A percentile compares a stretch with the other conserved stretches of the same genome.
phyloP scores from a whole-genome alignment of 2,797 vertebrate species.

The Phrynocephalus forsythii region DNA sequence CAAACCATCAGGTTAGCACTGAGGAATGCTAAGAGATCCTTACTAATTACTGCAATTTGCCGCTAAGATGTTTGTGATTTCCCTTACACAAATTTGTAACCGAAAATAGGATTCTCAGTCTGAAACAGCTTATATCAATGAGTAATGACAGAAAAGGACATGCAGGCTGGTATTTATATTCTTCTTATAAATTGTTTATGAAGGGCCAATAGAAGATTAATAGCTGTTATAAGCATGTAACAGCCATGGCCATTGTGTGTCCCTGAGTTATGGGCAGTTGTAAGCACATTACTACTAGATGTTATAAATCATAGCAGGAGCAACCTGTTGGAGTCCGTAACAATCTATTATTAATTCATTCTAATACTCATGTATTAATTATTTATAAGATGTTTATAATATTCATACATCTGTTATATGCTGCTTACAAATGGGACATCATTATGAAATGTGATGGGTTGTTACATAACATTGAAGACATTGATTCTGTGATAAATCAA shows the following conservation, averaged over 20 bases:
- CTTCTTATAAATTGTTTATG: conserved; percentile 41
- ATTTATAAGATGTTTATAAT: conserved; percentile 38
- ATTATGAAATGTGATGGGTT: conserved; percentile 14
- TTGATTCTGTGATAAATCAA: conserved; percentile 2
- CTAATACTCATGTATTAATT: conserved; percentile 36
- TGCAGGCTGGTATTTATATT: conserved; percentile 27
- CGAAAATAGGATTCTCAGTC: no score
- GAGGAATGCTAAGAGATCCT: no score
- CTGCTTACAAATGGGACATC: conserved; percentile 12
- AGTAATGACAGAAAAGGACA: conserved; percentile 1
- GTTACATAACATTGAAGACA: conserved; percentile 14
- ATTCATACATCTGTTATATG: conserved; percentile 25
- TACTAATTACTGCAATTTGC: no score
- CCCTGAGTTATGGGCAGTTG: conserved; percentile 37
- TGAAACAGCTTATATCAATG: background rate
- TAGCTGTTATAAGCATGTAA: conserved; percentile 43
- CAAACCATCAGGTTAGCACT: no score
- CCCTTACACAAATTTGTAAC: no score
- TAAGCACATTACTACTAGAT: conserved; percentile 25
- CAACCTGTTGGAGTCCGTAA: conserved; percentile 27
- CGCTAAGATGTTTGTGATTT: no score
- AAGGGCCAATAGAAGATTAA: conserved; percentile 39
- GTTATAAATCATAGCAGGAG: conserved; percentile 32
- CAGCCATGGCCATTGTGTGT: conserved; percentile 28
- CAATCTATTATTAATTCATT: conserved; percentile 37